phyloP scores from a whole-genome alignment of 2,888 invertebrate species.

The Imbricaverruca yamaguchii region DNA sequence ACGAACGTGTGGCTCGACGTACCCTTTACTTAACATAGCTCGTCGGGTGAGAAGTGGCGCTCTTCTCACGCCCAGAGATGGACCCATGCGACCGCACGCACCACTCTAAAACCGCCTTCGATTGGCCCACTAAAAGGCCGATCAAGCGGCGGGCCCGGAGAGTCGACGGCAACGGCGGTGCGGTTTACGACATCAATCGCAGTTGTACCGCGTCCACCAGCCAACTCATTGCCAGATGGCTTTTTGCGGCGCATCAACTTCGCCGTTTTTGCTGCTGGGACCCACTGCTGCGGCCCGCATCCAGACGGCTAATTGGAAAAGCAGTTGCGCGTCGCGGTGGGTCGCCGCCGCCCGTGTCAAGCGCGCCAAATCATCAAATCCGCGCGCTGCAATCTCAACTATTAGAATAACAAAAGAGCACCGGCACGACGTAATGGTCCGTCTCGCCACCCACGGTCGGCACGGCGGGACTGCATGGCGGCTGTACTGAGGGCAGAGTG shows the following conservation, averaged over 20 bases:
- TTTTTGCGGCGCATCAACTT: background rate
- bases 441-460: background rate
- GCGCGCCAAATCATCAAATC: background rate
- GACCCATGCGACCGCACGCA: background rate
- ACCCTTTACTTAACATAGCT: constrained; percentile 10
- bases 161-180: background rate
- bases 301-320: constrained; percentile 9
- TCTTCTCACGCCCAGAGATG: background rate
- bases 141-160: too few relatives aligned
- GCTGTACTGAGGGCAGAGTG: background rate
- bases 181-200: background rate
- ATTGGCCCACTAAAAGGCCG: background rate
- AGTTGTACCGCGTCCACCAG: background rate
- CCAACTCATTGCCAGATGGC: background rate
- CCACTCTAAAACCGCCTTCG: background rate
- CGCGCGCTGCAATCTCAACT: background rate
- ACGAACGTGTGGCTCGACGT: background rate
- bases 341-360: background rate
- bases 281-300: constrained; percentile 20
- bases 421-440: background rate
- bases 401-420: constrained; percentile 1
- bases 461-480: background rate
- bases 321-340: background rate
- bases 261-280: background rate
- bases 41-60: background rate